Base-by-base conservation (phyloP, 2,113 vertebrate genomes). In the Chloroceryle aenea region DNA sequence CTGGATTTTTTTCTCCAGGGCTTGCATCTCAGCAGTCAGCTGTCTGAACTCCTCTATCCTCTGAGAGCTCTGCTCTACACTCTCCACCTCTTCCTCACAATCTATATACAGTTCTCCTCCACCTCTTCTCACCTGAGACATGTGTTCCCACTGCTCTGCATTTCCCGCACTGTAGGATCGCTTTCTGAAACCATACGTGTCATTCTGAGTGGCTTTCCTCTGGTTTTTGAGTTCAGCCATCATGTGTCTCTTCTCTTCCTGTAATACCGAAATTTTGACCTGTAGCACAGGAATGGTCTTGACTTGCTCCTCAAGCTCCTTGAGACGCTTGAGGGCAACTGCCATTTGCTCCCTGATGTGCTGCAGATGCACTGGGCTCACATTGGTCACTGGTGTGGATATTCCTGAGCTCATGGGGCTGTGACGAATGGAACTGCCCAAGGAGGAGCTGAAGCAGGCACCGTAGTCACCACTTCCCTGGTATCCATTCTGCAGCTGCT, bases 341-440 rank as follows among this genome's bases (percentile, higher is more conserved):
- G 99, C 99, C 99, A 99, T 99, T 98, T 99, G 99, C 95, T 99
- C 99, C 4, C 99, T 98, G 96, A 99, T 99, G 73, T 99, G 99
- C 47, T 99, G 99, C 92, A 99, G 98, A 92, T 99, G 99, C 75
- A 99, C 59, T 0, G 99, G 99, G 95, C 99, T 99, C 86, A 99
- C 99, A 0, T 99, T 99, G 42, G 99, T 99, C 73, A 99, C 99
- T 0, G 99, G 99, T 0, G 99, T 99, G 61, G 99, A 98, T 98
- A 99, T 96, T 84, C 99, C 99, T 0, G 99, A 99, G 98, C 99
- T 99, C 97, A 99, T 95, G 18, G 99, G 99, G 94, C 99, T 99
- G 97, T 99, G 99, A 93, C 99, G 99, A 92, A 99, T 98, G 50
- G 99, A 99, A 97, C 99, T 98, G 40, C 99, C 99, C 96, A 99